phyloP scores from a whole-genome alignment of 2,888 invertebrate species.

The Drosophila prostipennis region DNA sequence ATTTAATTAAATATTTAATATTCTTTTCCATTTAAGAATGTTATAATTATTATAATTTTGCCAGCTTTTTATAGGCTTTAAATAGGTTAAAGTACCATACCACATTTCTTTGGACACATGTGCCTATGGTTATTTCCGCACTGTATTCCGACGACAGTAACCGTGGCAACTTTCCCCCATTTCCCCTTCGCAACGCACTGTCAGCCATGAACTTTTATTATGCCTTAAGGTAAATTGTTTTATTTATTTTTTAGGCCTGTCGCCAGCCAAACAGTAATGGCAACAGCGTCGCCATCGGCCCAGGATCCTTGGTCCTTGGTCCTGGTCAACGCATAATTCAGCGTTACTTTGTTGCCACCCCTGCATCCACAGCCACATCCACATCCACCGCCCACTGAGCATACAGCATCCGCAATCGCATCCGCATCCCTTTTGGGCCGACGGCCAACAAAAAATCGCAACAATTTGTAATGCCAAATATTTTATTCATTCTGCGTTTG shows the following conservation, averaged over 20 bases:
- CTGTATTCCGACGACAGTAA: conserved; percentile 5
- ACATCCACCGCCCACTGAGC: conserved; percentile 54
- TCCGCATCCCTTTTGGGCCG: conserved; percentile 42
- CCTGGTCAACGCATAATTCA: conserved; percentile 59
- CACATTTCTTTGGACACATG: background rate
- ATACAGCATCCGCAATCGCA: conserved; percentile 20
- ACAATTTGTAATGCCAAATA: conserved; percentile 81
- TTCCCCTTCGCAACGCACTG: conserved; percentile 41
- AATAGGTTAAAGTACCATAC: too few species aligned
- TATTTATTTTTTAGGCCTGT: conserved; percentile 75
- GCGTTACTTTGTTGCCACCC: conserved; percentile 51
- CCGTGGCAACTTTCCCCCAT: conserved; percentile 2
- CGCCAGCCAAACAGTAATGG: conserved; percentile 34
- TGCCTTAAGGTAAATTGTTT: conserved; percentile 81
- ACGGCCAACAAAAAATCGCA: conserved; percentile 63
- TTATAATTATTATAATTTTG: too few species aligned
- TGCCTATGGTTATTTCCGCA: conserved; percentile 4
- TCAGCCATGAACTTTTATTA: conserved; percentile 81
- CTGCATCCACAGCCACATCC: conserved; percentile 14
- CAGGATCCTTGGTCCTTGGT: conserved; percentile 7
- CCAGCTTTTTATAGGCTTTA: too few species aligned
- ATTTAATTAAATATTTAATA: too few species aligned
- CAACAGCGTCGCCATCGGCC: conserved; percentile 17
- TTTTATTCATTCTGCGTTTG: conserved; percentile 73
- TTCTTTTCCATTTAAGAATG: too few species aligned